Evolutionary conservation across 1,140 invertebrate species (phyloP).

Genomic region (Cydia splendana): DNA sequence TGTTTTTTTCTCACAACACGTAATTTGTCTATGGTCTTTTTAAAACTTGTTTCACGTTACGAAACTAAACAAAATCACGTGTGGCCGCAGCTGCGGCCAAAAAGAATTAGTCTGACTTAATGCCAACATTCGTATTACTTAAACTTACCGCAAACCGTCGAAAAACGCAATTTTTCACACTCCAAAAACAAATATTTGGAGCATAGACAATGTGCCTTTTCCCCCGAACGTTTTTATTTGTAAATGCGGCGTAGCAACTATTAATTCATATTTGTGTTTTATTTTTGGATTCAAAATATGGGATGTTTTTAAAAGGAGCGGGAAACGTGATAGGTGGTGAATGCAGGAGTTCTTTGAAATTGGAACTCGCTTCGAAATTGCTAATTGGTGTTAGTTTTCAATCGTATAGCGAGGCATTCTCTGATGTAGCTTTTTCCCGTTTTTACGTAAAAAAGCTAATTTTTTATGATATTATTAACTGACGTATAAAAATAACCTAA

Average conservation of each 20-base stretch:
- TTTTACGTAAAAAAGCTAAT: too few relatives aligned
- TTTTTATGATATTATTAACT: too few relatives aligned
- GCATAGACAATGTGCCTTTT: conserved; percentile 55
- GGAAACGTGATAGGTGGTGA: conserved; percentile 50
- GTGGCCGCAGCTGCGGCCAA: conserved; percentile 58
- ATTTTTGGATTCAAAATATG: conserved; percentile 60
- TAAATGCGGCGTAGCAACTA: conserved; percentile 38
- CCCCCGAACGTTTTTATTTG: conserved; percentile 42
- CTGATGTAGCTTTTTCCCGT: background rate
- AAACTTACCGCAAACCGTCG: conserved; percentile 70
- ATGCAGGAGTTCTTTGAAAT: conserved; percentile 59
- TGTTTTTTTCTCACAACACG: conserved; percentile 30
- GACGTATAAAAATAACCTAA: too few relatives aligned
- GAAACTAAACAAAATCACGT: conserved; percentile 61
- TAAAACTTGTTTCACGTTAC: conserved; percentile 54
- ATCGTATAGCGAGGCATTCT: background rate
- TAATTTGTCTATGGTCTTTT: conserved; percentile 36
- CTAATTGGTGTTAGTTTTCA: conserved; percentile 50
- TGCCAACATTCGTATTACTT: conserved; percentile 71
- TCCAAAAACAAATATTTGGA: conserved; percentile 70
- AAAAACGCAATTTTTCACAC: conserved; percentile 75
- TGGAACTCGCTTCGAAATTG: conserved; percentile 49
- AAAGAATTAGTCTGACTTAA: conserved; percentile 65
- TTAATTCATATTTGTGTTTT: conserved; percentile 61
- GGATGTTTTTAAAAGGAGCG: conserved; percentile 37